phyloP scores from a whole-genome alignment of 1,140 invertebrate genomes.

The Drosophila mojavensis region DNA sequence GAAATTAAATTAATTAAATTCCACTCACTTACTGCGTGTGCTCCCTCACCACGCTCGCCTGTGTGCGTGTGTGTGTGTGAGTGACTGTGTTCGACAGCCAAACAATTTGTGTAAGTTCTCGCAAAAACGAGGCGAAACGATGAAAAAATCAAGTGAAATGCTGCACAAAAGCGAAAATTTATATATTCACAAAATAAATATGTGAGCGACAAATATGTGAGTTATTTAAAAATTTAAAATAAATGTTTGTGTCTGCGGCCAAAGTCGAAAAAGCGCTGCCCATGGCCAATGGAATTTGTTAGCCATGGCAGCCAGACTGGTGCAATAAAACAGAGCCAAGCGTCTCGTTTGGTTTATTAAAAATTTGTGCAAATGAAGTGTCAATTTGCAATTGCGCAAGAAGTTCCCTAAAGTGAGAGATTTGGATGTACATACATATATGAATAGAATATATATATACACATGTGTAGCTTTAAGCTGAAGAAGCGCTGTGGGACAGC shows the following conservation, averaged over 20 bases:
- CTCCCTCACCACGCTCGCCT: not conserved
- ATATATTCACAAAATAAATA: slow-evolving; percentile 15
- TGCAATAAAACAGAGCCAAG: slow-evolving; percentile 25
- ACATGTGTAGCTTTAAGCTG: not conserved
- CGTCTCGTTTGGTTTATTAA: slow-evolving; percentile 63
- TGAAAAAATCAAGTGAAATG: not conserved
- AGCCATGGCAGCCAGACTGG: not conserved
- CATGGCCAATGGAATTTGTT: slow-evolving; percentile 6
- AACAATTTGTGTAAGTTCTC: slow-evolving; percentile 49
- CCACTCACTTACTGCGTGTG: slow-evolving; percentile 22
- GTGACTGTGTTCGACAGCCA: slow-evolving; percentile 36
- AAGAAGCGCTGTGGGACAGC: slow-evolving; percentile 6
- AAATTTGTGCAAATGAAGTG: slow-evolving; percentile 75
- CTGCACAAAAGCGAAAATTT: slow-evolving; percentile 2
- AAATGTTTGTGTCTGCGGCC: slow-evolving; percentile 73
- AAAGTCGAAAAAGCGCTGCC: slow-evolving; percentile 47
- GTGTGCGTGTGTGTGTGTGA: slow-evolving; percentile 7
- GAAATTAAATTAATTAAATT: slow-evolving; percentile 80
- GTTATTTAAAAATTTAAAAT: slow-evolving; percentile 78
- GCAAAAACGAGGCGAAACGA: not conserved
- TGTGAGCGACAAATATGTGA: slow-evolving; percentile 55
- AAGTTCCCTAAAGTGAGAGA: slow-evolving; percentile 7
- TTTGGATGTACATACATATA: not conserved
- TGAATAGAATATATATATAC: not conserved
- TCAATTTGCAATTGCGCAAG: slow-evolving; percentile 56